Evolutionary conservation across 2,888 invertebrate species (phyloP), one percentile per base, ranked within the genome.

Genomic region (Leucophenga montana): DNA sequence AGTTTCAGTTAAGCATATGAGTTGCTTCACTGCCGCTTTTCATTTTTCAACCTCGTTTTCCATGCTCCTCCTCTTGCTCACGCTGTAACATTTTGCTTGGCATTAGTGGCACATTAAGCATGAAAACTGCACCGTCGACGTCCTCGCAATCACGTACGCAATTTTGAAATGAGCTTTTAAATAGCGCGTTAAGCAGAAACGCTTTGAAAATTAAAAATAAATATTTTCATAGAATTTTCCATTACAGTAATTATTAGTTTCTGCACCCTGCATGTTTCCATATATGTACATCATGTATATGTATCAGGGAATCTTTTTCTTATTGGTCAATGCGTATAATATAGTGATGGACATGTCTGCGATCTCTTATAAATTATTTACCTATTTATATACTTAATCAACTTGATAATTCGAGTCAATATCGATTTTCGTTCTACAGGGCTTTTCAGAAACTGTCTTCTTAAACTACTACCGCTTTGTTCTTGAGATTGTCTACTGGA

Each of bases 151-250:
- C 61, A 61, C 61, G 57, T 62, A 46, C 20, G n/a, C 20, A 27
- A n/a, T 33, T 20, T 65, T 22, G 20, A 61, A 65, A 65, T 65
- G 65, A 65, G 65, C 48, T 65, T 65, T 65, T 65, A 65, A 65
- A 27, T 48, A 65, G 53, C 16, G 14, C 61, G 18, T 56, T 64
- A 69, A 69, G 8, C 54, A 33, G 14, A 14, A 39, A 39, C 39
- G 39, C 22, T 61, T 20, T 27, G 50, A 67, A 67, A 69, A 67
- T 69, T 69, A 57, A 72, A 67, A 20, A 57, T 18, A 31, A 31
- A 57, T 50, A 39, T 39, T 39, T 39, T 20, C 53, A 53, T 20
- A 16, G 20, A 4, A 53, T 65, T 65, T 50, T 27, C 65, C 31
- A 39, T 61, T 61, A 31, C 39, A 16, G 27, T 61, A 39, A 31